phyloP scores from a whole-genome alignment of 2,888 invertebrate species.

The Heteromurus nitidus region DNA sequence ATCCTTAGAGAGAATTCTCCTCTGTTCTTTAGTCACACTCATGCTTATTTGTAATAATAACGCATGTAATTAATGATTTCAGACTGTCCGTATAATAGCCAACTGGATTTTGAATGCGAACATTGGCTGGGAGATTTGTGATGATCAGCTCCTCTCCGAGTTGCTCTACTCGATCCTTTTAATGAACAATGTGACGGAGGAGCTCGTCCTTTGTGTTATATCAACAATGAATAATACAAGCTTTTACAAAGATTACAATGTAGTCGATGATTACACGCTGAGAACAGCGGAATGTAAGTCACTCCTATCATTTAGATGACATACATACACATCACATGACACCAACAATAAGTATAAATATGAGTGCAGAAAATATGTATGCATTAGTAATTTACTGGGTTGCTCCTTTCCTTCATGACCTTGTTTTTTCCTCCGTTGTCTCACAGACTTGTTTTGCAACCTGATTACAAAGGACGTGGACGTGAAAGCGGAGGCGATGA shows the following conservation, averaged over 20 bases:
- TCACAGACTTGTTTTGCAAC: constrained; percentile 59
- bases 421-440: constrained; percentile 18
- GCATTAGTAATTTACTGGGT: not conserved
- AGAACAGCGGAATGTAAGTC: constrained; percentile 67
- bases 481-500: constrained; percentile 70
- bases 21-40: too few relatives aligned
- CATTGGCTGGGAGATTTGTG: constrained; percentile 71
- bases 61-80: not conserved
- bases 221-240: constrained; percentile 72
- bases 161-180: constrained; percentile 67
- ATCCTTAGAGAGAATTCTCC: too few relatives aligned
- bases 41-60: not conserved
- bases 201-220: constrained; percentile 71
- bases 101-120: constrained; percentile 72
- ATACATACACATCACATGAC: not conserved
- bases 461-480: constrained; percentile 69
- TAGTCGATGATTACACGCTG: constrained; percentile 62
- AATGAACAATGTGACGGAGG: constrained; percentile 67
- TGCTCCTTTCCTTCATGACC: constrained; percentile 18
- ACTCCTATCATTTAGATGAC: too few relatives aligned
- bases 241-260: constrained; percentile 70
- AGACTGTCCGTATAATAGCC: constrained; percentile 70
- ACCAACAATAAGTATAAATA: too few relatives aligned
- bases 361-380: not conserved
- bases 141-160: constrained; percentile 66